These are phyloP conservation scores for Drosophila arawakana DNA, from an alignment of 1,140 invertebrate species.

Conservation along the genomic window DNA sequence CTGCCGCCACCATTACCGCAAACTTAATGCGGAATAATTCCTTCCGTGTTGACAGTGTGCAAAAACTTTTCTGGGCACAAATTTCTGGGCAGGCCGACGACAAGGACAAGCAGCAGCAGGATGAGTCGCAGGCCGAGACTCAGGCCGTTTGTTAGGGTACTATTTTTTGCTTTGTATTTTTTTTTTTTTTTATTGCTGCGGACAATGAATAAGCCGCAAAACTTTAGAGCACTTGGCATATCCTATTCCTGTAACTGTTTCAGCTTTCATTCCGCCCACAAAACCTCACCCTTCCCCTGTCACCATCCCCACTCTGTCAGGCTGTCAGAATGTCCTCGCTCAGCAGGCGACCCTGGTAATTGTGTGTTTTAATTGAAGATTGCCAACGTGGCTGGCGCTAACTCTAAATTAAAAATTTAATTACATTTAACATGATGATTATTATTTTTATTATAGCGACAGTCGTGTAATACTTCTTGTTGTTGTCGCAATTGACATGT, in stretches of 20 bases:
- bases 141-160: conserved; percentile 33
- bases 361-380: conserved; percentile 80
- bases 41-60: conserved; percentile 81
- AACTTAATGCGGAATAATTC: conserved; percentile 82
- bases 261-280: not conserved
- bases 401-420: conserved; percentile 81
- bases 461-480: conserved; percentile 4
- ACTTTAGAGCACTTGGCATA: conserved; percentile 77
- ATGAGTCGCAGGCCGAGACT: not conserved
- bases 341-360: conserved; percentile 67
- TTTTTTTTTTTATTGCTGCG: conserved; percentile 64
- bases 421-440: conserved; percentile 80
- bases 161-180: not conserved
- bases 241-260: conserved; percentile 68
- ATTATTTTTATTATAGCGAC: conserved; percentile 44
- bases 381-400: conserved; percentile 62
- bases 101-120: conserved; percentile 4
- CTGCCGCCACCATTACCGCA: conserved; percentile 74
- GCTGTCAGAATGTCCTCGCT: conserved; percentile 5
- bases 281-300: not conserved
- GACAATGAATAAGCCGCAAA: conserved; percentile 81
- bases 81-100: conserved; percentile 45
- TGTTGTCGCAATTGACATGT: conserved; percentile 29
- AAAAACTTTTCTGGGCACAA: conserved; percentile 72
- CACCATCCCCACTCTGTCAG: conserved; percentile 1